Percentiles rank a stretch among this genome's conserved stretches.
Conservation (phyloP, 2,113 vertebrate species). For the Leucopsar rothschildi region DNA sequence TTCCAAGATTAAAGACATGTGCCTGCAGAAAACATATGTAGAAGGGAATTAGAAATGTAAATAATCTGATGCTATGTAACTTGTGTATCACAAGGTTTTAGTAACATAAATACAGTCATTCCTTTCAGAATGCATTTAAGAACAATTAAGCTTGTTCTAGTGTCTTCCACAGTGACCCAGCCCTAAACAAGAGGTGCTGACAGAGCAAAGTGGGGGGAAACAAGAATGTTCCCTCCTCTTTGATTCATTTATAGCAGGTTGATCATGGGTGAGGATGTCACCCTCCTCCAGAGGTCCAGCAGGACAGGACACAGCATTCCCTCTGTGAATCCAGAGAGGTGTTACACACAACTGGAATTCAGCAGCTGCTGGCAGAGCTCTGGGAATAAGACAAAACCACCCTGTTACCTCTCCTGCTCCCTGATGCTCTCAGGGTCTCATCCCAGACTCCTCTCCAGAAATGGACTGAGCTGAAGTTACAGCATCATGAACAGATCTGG, state of each 20-base stretch:
- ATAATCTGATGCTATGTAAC: background rate
- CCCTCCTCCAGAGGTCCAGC: background rate
- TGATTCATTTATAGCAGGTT: rapidly evolving
- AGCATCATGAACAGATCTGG: background rate
- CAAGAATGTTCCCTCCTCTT: background rate
- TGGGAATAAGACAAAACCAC: background rate
- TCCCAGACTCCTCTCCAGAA: background rate
- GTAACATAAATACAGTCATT: background rate
- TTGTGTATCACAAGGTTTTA: background rate
- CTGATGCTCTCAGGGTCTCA: background rate
- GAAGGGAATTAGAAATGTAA: background rate
- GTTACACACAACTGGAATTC: rapidly evolving
- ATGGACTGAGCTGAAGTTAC: background rate
- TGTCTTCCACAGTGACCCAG: background rate
- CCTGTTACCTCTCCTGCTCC: background rate
- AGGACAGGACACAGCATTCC: background rate
- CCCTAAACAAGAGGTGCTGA: rapidly evolving
- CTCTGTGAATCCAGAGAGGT: background rate
- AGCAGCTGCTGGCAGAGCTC: background rate
- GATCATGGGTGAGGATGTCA: rapidly evolving
- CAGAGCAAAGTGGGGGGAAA: background rate
- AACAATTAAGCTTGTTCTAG: background rate
- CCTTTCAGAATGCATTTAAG: background rate
- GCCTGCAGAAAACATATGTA: background rate
- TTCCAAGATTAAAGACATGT: background rate